phyloP scores from a whole-genome alignment of 2,797 vertebrate species.

The Philypnodon macrostomus region DNA sequence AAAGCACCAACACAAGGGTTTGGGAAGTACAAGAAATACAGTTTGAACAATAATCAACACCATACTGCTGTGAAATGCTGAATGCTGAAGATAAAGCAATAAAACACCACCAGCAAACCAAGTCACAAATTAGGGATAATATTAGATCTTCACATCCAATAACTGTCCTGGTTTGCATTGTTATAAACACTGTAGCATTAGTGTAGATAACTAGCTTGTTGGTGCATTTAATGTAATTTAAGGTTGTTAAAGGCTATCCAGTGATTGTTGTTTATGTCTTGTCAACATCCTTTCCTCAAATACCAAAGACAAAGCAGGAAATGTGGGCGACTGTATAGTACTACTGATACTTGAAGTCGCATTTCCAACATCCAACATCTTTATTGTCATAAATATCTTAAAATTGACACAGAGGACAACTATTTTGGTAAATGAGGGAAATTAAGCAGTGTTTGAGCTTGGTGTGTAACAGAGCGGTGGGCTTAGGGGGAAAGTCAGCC shows the following conservation, averaged over 20 bases:
- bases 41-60: conserved; percentile 32
- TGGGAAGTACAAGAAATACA: conserved; percentile 11
- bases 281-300: not conserved
- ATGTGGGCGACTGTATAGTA: not conserved
- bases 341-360: not conserved
- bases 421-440: conserved; percentile 30
- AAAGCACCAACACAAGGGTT: conserved; percentile 29
- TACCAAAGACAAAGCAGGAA: not conserved
- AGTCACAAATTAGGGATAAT: too few species aligned
- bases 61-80: conserved; percentile 3
- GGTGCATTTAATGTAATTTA: too few species aligned
- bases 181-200: too few species aligned
- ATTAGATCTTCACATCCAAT: too few species aligned
- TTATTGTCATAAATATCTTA: conserved; percentile 13
- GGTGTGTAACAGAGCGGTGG: conserved; percentile 34
- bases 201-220: too few species aligned
- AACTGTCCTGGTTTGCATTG: too few species aligned
- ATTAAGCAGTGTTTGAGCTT: conserved; percentile 39
- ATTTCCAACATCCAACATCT: conserved; percentile 17
- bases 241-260: too few species aligned
- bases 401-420: conserved; percentile 22
- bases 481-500: conserved; percentile 57
- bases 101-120: not conserved
- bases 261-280: not conserved
- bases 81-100: not conserved